Conservation (phyloP, 2,888 invertebrate species). For the Apamea epomidion region DNA sequence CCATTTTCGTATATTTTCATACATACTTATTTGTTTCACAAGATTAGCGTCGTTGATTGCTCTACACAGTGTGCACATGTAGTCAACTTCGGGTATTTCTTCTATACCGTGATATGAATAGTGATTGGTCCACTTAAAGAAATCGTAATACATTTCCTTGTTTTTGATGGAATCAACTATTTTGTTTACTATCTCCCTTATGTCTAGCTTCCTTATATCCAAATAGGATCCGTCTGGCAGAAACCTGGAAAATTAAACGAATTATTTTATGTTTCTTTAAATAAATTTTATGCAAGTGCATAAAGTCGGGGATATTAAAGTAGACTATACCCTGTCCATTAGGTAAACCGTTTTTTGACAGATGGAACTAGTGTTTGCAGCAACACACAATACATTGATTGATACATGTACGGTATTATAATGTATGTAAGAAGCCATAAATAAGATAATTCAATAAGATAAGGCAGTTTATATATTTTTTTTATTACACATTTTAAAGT, state of each 20-base stretch:
- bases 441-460: no score
- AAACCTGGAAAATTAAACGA: slow-evolving; percentile 59
- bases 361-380: no score
- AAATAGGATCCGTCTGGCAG: slow-evolving; percentile 69
- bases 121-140: slow-evolving; percentile 73
- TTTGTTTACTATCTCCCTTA: slow-evolving; percentile 37
- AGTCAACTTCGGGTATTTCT: slow-evolving; percentile 57
- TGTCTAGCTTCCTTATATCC: slow-evolving; percentile 44
- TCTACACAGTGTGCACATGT: slow-evolving; percentile 62
- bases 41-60: slow-evolving; percentile 14
- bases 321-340: no score
- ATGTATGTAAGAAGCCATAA: no score
- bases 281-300: not conserved
- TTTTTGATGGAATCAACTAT: slow-evolving; percentile 66
- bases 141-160: slow-evolving; percentile 63
- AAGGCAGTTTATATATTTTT: no score
- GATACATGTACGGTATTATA: no score
- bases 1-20: slow-evolving; percentile 16
- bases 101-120: slow-evolving; percentile 66
- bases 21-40: slow-evolving; percentile 18
- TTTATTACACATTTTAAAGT: no score
- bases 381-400: no score
- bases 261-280: not conserved
- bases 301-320: not conserved
- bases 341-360: no score